phyloP scores from a whole-genome alignment of 2,888 invertebrate genomes.

The Rhingia rostrata region DNA sequence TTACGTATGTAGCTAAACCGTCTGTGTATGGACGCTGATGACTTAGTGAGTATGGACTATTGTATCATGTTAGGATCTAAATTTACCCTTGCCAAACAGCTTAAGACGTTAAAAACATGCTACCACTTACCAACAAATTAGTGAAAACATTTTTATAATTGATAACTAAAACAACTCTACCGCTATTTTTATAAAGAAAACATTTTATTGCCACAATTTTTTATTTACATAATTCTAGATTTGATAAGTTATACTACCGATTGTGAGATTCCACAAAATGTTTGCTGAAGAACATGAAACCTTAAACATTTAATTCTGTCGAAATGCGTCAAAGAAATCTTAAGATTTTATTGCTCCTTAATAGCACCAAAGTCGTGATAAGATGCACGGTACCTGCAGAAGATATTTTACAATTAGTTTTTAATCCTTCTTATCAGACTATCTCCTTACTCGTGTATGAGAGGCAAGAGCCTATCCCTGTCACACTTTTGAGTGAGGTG shows the following conservation, averaged over 20 bases:
- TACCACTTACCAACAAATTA: background rate
- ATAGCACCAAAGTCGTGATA: background rate
- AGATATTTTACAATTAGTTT: background rate
- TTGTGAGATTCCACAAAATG: constrained; percentile 5
- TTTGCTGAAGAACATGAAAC: constrained; percentile 35
- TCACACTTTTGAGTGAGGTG: constrained; percentile 78
- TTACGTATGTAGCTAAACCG: no score
- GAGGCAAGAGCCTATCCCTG: background rate
- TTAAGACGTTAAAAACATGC: background rate
- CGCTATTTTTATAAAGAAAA: constrained; percentile 29
- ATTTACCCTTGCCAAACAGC: no score
- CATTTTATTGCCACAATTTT: constrained; percentile 43
- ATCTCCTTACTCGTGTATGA: constrained; percentile 3
- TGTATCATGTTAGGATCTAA: no score
- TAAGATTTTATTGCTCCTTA: background rate
- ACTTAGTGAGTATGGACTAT: no score
- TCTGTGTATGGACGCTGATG: no score
- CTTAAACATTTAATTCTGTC: background rate
- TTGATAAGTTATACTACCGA: constrained; percentile 23
- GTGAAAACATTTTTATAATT: background rate
- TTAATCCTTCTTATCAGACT: background rate
- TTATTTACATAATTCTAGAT: constrained; percentile 52
- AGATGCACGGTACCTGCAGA: constrained; percentile 13
- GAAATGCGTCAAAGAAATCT: constrained; percentile 17
- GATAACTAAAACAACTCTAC: background rate